Evolutionary conservation across 2,888 invertebrate genomes (phyloP), one percentile per base, ranked within the genome.

Genomic region (Dryobota labecula): DNA sequence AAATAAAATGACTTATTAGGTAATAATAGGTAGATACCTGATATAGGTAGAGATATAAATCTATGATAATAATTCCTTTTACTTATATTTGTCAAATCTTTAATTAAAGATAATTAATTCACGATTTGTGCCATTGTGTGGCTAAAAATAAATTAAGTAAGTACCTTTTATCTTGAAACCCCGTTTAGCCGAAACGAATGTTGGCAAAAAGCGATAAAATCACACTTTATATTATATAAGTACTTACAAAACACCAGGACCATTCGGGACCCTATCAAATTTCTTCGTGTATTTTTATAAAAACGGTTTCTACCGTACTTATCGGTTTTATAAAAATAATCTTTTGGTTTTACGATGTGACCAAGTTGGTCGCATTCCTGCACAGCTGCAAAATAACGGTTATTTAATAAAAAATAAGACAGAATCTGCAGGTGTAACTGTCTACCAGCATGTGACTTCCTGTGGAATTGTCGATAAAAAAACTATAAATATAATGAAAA

Each of bases 181-280:
- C 41, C 72, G 76, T 88, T 85, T 75, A 77, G 57, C 33, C 47
- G 88, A 87, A 88, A 74, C 85, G 88, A 87, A 90, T 86, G 87
- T 82, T 47, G 63, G 27, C 51, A 41, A 54, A 63, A 82, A 70
- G 54, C 76, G 78, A 91, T 91, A 90, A 88, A 85, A 85, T 83
- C 76, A 72, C 20, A 76, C 68, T 90, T 91, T 90, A 90, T 86
- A 79, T n/a, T n/a, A n/a, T n/a, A n/a, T n/a, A n/a, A n/a, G n/a
- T 65, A n/a, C 9, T 2, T 27, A 66, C 54, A 65, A 84, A 83
- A 79, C 73, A 78, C 67, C 77, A 41, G 68, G 49, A 69, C 60
- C 75, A 33, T 66, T 47, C 67, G 58, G 49, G 67, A 73, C 49
- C 51, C 51, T 82, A 82, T 83, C 84, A 76, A 61, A 83, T 84